A percentile compares a stretch with the other conserved stretches of the same genome.
These are phyloP conservation scores for Drosophila mimica DNA, from an alignment of 2,888 invertebrate species.

Conservation along the genomic window DNA sequence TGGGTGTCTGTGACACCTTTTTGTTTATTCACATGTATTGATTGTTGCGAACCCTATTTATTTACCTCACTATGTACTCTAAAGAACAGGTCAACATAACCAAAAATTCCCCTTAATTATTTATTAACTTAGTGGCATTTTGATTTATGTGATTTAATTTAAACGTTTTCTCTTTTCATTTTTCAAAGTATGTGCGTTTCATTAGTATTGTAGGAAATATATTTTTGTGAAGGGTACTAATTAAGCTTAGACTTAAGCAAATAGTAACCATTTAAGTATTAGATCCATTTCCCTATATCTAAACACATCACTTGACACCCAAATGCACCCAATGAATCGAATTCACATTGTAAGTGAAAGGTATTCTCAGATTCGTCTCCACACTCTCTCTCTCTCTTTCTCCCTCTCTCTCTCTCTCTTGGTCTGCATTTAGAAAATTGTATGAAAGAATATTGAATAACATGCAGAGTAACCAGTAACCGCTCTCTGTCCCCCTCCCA, in stretches of 20 bases:
- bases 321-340: background rate
- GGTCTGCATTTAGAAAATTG: too few species aligned
- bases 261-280: slow-evolving; percentile 6
- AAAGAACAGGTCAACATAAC: background rate
- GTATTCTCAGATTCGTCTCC: background rate
- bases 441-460: background rate
- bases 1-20: background rate
- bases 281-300: too few species aligned
- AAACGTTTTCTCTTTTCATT: slow-evolving; percentile 24
- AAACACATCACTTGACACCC: background rate
- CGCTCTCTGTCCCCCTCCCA: background rate
- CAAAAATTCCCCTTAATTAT: slow-evolving; percentile 12
- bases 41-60: slow-evolving; percentile 19
- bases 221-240: background rate
- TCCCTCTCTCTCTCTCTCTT: background rate
- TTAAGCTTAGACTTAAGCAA: slow-evolving; percentile 1
- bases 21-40: background rate
- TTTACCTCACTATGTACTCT: background rate
- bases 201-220: background rate
- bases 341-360: background rate
- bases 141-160: slow-evolving; percentile 45
- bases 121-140: slow-evolving; percentile 27
- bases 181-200: background rate
- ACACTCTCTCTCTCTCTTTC: background rate
- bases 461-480: background rate